A percentile compares a stretch with the other conserved stretches of the same genome.
phyloP scores from a whole-genome alignment of 2,797 vertebrate species.

The Phrynocephalus forsythii region DNA sequence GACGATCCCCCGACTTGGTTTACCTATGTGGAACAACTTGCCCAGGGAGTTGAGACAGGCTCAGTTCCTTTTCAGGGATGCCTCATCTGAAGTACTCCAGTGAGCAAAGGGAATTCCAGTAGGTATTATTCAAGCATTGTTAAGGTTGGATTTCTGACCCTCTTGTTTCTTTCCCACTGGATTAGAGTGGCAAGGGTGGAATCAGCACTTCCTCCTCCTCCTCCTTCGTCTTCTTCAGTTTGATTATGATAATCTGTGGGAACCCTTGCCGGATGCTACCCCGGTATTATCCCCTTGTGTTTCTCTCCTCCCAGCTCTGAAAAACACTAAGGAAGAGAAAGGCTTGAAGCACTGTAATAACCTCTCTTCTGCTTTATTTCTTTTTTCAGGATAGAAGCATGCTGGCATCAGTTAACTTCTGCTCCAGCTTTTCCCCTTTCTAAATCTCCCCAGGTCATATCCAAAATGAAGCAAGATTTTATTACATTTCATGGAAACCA shows the following conservation, averaged over 20 bases:
- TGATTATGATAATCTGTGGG: slow-evolving; percentile 12
- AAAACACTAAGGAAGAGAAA: slow-evolving; percentile 4
- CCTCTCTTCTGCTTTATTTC: neutral
- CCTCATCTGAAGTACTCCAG: neutral
- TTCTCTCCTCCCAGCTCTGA: neutral
- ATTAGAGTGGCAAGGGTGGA: neutral
- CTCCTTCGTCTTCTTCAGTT: slow-evolving; percentile 4
- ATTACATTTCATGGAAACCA: neutral
- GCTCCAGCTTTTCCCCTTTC: neutral
- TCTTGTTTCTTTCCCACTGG: neutral
- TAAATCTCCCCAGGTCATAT: neutral
- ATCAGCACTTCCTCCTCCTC: neutral
- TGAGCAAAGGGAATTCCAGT: neutral
- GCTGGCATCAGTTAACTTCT: neutral
- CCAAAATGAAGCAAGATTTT: neutral
- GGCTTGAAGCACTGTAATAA: neutral
- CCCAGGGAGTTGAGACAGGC: no score
- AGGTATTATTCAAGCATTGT: neutral
- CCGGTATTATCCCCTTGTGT: neutral
- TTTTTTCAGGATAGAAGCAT: neutral
- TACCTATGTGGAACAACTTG: no score
- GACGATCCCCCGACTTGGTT: no score
- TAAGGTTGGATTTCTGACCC: neutral
- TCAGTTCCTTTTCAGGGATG: no score
- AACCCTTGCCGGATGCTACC: neutral